Evolutionary conservation across 2,113 vertebrate species (phyloP), one percentile per base, ranked within the genome.

Genomic region (Neodontobutis hainanensis): DNA sequence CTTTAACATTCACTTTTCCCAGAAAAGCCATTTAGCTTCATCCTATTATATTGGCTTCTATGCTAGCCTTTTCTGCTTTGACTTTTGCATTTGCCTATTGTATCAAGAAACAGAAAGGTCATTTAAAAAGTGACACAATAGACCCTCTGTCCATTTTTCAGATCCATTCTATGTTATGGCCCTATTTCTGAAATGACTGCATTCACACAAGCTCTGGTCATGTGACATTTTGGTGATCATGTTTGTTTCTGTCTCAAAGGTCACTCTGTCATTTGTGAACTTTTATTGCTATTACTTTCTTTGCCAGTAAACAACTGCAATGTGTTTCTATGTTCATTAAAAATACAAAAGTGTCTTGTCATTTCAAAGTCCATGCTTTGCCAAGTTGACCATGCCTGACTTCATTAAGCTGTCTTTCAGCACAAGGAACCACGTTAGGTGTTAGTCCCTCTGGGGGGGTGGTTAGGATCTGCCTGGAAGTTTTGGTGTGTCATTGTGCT

Each of bases 401-500:
- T 64, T 60, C 53, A 70, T 79, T 68, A 72, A n/a, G 34, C 8
- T 3, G 8, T 55, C 61, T 51, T 61, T 53, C 57, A 44, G 11
- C 32, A 43, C 49, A 58, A 47, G 11, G 60, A 62, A 46, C 55
- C 75, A 50, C 8, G 60, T 50, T 44, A 60, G 32, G 19, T 65
- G 53, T 53, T 75, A 70, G 64, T 73, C 53, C 67, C 65, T 66
- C 40, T 60, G 43, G 77, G 67, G 55, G 27, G 8, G 59, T 1
- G 53, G 58, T 73, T 55, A 42, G 40, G 55, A 50, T 71, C 61
- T 74, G 36, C 46, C 51, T 46, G 36, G 67, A 53, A 14, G 59
- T 63, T 70, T 61, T 19, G 3, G 27, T 63, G 42, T 75, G 71
- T 62, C 65, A 77, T 77, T 51, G 16, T 70, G 45, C 19, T 58